Evolutionary conservation across 2,888 invertebrate species (phyloP), one percentile per base, ranked within the genome.

Genomic region (Drosophila melanocephala): DNA sequence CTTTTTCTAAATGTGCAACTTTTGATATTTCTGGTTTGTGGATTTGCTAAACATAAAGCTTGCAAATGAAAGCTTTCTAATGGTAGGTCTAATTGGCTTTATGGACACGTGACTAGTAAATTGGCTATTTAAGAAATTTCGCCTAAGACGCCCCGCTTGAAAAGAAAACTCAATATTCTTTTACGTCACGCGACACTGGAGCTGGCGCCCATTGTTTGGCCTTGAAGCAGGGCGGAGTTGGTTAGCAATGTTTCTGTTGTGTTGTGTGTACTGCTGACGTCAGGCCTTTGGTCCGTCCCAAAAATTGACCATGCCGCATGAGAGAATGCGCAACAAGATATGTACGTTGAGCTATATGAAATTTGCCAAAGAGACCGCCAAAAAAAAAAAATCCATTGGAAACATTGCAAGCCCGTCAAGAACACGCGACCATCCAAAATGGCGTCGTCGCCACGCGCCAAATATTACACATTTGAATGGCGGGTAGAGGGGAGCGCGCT

Each of bases 321-420:
- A 76, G 71, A 70, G 72, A 87, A 89, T 87, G 90, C 85, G 90
- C 85, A 86, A 86, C 90, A 86, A 89, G 85, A 86, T 80, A 80
- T 82, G 16, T 42, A 22, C 30, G 44, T 58, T 30, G 47, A 59
- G 57, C 57, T 35, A 67, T 71, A 67, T 39, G 42, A 50, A 47
- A 47, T 30, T 19, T 32, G 28, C 47, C 44, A 53, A 53, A 61
- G 22, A 6, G 26, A 39, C 60, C 51, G 50, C 28, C 39, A 56
- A 44, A 66, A 35, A 19, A 35, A 19, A 52, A 44, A 62, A 52
- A 35, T 57, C 32, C 50, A 22, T 47, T 30, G 35, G 55, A 53
- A 61, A 62, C 67, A 71, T 64, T 65, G 77, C 79, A 72, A 72
- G 85, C 74, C 76, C 76, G 79, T 62, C 60, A 69, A 26, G 50